These are phyloP conservation scores for Girardia tigrina DNA, from an alignment of 2,888 invertebrate species.

Conservation along the genomic window DNA sequence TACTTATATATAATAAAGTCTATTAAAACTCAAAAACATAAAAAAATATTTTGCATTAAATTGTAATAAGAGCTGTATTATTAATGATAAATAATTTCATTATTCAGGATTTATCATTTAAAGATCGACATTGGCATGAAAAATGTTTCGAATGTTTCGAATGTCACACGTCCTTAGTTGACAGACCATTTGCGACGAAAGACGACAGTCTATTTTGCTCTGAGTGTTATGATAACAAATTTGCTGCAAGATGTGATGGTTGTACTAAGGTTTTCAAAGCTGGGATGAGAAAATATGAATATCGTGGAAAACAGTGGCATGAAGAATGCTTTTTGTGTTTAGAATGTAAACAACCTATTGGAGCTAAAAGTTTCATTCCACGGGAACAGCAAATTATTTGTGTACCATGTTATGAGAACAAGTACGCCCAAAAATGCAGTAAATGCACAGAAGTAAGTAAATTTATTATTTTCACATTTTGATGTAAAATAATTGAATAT, in stretches of 20 bases:
- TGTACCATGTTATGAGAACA: constrained; percentile 90
- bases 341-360: constrained; percentile 85
- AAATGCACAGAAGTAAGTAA: constrained; percentile 85
- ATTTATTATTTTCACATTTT: too few species aligned
- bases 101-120: constrained; percentile 89
- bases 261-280: constrained; percentile 62
- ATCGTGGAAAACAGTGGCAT: constrained; percentile 99
- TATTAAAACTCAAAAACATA: too few species aligned
- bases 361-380: constrained; percentile 92
- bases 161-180: constrained; percentile 85
- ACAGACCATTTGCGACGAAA: constrained; percentile 98
- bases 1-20: too few species aligned
- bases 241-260: constrained; percentile 95
- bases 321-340: constrained; percentile 98
- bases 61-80: too few species aligned
- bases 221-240: constrained; percentile 95
- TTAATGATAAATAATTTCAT: too few species aligned
- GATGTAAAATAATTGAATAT: neutral
- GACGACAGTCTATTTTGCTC: constrained; percentile 98
- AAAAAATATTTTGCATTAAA: too few species aligned
- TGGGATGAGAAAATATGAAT: constrained; percentile 96
- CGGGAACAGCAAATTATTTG: constrained; percentile 95
- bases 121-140: constrained; percentile 99
- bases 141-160: constrained; percentile 96
- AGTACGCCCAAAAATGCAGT: constrained; percentile 90